phyloP scores from a whole-genome alignment of 2,113 vertebrate genomes.

The Hippocampus mohnikei region DNA sequence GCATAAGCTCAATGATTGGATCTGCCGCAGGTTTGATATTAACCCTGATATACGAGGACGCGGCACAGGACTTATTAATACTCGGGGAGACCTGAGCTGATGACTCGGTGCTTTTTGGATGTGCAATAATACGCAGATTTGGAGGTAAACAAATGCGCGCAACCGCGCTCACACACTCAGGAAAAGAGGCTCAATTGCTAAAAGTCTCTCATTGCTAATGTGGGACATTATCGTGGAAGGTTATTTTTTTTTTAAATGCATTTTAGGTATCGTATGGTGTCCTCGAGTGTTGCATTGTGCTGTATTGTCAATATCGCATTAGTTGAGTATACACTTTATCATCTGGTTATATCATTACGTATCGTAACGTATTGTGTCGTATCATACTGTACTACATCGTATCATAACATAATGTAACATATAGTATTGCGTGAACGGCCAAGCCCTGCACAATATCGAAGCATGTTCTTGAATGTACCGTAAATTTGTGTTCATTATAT shows the following conservation, averaged over 20 bases:
- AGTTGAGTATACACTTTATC: no score
- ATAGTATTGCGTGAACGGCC: no score
- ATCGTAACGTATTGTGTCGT: no score
- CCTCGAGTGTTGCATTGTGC: background rate
- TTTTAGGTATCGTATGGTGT: background rate
- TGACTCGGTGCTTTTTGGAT: slow-evolving; percentile 58
- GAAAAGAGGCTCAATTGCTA: background rate
- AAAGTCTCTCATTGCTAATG: background rate
- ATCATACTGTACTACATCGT: no score
- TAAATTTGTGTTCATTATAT: no score
- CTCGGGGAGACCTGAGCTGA: slow-evolving; percentile 28
- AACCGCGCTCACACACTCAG: background rate
- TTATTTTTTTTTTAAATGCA: background rate
- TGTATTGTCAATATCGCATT: no score
- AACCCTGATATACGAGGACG: slow-evolving; percentile 54
- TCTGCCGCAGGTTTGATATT: slow-evolving; percentile 50
- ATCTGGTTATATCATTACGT: no score
- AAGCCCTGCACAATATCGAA: no score
- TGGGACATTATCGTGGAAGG: background rate
- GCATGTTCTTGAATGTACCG: no score
- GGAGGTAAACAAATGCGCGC: background rate
- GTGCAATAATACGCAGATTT: slow-evolving; percentile 32
- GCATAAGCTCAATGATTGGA: slow-evolving; percentile 63
- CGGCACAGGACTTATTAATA: slow-evolving; percentile 63
- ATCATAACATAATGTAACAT: no score